These are phyloP conservation scores for Leptodactylus fallax DNA, from an alignment of 2,797 vertebrate genomes.

Conservation along the genomic window DNA sequence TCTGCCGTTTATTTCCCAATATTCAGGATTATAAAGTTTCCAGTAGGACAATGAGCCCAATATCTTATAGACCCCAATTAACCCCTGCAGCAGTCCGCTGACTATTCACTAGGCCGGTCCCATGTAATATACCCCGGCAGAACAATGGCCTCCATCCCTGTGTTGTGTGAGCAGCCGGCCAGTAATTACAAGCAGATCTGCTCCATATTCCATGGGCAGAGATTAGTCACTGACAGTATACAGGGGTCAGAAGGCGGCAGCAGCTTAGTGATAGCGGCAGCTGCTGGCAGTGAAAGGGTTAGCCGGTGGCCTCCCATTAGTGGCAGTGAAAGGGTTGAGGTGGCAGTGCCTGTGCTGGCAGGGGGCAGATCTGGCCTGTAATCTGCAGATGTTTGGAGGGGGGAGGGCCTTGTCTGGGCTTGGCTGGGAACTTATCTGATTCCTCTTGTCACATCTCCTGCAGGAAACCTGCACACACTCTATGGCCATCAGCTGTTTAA, in stretches of 20 bases:
- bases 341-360: background rate
- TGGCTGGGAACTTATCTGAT: slow-evolving; percentile 38
- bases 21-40: too few relatives aligned
- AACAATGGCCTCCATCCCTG: background rate
- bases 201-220: background rate
- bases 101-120: too few relatives aligned
- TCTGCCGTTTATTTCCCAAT: too few relatives aligned
- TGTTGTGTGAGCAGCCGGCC: background rate
- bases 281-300: slow-evolving; percentile 3
- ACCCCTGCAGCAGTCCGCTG: too few relatives aligned
- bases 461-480: slow-evolving; percentile 33
- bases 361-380: slow-evolving; percentile 8
- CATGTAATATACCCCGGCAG: too few relatives aligned
- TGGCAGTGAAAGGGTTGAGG: background rate
- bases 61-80: too few relatives aligned
- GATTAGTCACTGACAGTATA: background rate
- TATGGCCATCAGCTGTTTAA: slow-evolving; percentile 48
- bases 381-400: slow-evolving; percentile 46
- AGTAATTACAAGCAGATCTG: background rate
- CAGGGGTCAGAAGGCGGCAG: background rate
- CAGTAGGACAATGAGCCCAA: too few relatives aligned
- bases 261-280: too few relatives aligned
- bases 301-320: background rate
- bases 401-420: slow-evolving; percentile 34
- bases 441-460: slow-evolving; percentile 45